Evolutionary conservation across 1,140 invertebrate genomes (phyloP).

Genomic region (Glomeris maerens): DNA sequence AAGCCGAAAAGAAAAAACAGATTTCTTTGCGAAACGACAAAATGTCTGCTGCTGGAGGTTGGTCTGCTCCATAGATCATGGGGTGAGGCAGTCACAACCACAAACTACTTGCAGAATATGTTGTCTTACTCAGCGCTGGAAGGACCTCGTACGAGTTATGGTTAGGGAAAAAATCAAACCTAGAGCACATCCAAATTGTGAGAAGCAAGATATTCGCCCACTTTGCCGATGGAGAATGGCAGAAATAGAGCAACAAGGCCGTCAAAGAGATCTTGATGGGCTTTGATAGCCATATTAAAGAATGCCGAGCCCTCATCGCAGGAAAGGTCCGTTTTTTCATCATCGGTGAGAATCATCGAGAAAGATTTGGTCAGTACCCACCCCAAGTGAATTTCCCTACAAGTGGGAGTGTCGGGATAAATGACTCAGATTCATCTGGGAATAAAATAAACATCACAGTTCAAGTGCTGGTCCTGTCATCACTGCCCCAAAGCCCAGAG

Average conservation of each 20-base stretch:
- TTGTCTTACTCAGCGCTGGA: constrained; percentile 26
- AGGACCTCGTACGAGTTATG: constrained; percentile 33
- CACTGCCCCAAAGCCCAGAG: too few species aligned
- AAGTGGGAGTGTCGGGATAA: background rate
- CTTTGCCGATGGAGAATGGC: constrained; percentile 26
- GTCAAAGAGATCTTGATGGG: background rate
- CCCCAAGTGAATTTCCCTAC: background rate
- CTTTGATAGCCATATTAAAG: background rate
- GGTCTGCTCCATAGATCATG: constrained; percentile 17
- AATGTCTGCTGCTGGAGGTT: constrained; percentile 16
- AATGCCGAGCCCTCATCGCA: background rate
- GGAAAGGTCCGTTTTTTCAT: background rate
- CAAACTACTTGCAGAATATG: constrained; percentile 31
- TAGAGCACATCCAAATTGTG: constrained; percentile 35
- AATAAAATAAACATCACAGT: background rate
- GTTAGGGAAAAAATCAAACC: constrained; percentile 31
- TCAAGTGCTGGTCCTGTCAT: background rate
- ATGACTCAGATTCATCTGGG: background rate
- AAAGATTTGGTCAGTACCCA: background rate
- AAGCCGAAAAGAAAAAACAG: constrained; percentile 20
- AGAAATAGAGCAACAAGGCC: background rate
- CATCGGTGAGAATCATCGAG: background rate
- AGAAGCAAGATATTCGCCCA: constrained; percentile 30
- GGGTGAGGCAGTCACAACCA: constrained; percentile 20
- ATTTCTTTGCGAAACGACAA: constrained; percentile 13